Percentiles rank a stretch among this genome's conserved stretches.
Conservation (phyloP, 2,888 invertebrate genomes). For the Marasmarcha lunaedactyla region DNA sequence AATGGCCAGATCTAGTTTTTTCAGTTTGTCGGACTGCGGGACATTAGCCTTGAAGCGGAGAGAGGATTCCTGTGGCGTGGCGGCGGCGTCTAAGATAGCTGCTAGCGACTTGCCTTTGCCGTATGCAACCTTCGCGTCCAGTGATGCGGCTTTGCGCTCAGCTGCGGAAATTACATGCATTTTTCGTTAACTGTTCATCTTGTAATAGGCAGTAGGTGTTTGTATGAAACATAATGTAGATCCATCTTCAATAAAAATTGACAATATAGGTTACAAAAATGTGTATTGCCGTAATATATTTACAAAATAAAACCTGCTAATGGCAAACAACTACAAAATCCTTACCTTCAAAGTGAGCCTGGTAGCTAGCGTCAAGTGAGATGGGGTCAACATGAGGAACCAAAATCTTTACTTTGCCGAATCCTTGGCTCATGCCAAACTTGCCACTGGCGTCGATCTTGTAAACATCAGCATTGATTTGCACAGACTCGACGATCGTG, state of each 20-base stretch:
- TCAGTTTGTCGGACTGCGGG: slow-evolving; percentile 56
- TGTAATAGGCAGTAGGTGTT: too few species aligned
- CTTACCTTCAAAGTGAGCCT: slow-evolving; percentile 38
- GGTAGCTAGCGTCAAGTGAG: slow-evolving; percentile 48
- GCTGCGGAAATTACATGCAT: slow-evolving; percentile 30
- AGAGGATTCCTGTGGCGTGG: slow-evolving; percentile 29
- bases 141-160: slow-evolving; percentile 31
- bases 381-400: slow-evolving; percentile 61
- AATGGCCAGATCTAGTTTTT: slow-evolving; percentile 57
- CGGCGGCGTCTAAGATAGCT: slow-evolving; percentile 39
- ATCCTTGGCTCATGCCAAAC: slow-evolving; percentile 34
- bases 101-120: slow-evolving; percentile 52
- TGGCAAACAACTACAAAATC: too few species aligned
- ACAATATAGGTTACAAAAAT: too few species aligned
- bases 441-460: slow-evolving; percentile 53
- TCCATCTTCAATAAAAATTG: too few species aligned
- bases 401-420: slow-evolving; percentile 40
- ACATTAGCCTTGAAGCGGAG: slow-evolving; percentile 31
- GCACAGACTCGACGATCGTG: slow-evolving; percentile 40
- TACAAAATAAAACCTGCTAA: too few species aligned
- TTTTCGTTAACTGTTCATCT: slow-evolving; percentile 2
- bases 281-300: too few species aligned
- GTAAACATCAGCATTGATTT: slow-evolving; percentile 66
- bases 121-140: slow-evolving; percentile 45
- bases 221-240: too few species aligned